A percentile compares a stretch with the other conserved stretches of the same genome.
These are phyloP conservation scores for Polyommatus iphigenia DNA, from an alignment of 2,888 invertebrate genomes.

Conservation along the genomic window DNA sequence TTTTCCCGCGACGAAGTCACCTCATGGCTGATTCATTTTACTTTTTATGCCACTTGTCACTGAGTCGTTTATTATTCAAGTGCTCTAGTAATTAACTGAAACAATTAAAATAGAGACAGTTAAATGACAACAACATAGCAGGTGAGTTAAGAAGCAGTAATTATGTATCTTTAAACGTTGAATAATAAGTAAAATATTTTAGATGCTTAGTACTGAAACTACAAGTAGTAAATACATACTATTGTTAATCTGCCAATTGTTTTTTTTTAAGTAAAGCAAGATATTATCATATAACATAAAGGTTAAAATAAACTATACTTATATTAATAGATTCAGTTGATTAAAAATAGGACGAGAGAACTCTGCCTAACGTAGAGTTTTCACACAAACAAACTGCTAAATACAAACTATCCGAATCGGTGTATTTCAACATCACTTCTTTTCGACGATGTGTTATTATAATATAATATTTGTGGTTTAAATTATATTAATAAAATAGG, in stretches of 20 bases:
- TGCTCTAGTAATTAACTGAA: constrained; percentile 2
- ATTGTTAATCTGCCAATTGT: neutral
- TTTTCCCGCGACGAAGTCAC: constrained; percentile 1
- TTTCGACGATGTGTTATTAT: too few species aligned
- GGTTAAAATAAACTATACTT: neutral
- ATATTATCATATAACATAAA: neutral
- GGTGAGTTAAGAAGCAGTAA: neutral
- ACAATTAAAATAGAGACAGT: neutral
- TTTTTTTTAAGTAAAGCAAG: neutral
- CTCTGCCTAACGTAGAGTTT: neutral
- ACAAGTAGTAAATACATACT: neutral
- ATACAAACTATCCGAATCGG: neutral
- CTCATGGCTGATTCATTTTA: neutral
- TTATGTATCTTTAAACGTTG: neutral
- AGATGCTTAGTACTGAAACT: neutral
- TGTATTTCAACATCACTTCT: too few species aligned
- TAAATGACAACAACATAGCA: constrained; percentile 5
- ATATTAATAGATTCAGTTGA: neutral
- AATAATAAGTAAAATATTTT: neutral
- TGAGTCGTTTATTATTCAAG: neutral
- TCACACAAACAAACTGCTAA: neutral
- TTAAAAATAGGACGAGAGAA: neutral
- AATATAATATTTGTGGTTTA: neutral
- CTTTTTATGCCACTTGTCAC: neutral
- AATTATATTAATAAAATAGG: neutral